These are phyloP conservation scores for Solenopsis invicta DNA, from an alignment of 1,140 invertebrate species.

Conservation along the genomic window DNA sequence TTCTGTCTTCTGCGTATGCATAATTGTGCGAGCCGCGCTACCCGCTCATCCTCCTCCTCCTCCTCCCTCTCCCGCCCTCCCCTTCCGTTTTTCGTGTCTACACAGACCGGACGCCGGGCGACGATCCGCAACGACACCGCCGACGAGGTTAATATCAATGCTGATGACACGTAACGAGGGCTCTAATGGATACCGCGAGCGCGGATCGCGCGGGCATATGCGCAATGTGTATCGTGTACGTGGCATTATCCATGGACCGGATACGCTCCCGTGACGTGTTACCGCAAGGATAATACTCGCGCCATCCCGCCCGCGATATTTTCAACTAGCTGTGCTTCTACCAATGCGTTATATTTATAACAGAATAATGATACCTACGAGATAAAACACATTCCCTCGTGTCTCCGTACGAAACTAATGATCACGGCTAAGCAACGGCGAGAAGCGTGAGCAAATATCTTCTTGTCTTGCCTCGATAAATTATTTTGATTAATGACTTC, in stretches of 20 bases:
- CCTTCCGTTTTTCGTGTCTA: constrained; percentile 57
- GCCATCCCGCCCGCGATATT: not conserved
- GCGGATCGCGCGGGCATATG: too few relatives aligned
- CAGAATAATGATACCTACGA: constrained; percentile 33
- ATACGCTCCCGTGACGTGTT: not conserved
- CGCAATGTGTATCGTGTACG: constrained; percentile 60
- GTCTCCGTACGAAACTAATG: constrained; percentile 11
- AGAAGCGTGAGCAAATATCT: constrained; percentile 11
- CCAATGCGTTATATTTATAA: constrained; percentile 19
- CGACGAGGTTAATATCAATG: constrained; percentile 74
- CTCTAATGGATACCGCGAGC: constrained; percentile 80
- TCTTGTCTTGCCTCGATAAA: constrained; percentile 17
- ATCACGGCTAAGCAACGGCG: not conserved
- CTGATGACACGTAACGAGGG: constrained; percentile 81
- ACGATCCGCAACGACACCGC: constrained; percentile 65
- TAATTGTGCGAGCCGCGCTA: constrained; percentile 82
- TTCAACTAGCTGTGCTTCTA: not conserved
- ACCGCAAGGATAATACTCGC: not conserved
- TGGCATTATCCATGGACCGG: constrained; percentile 18
- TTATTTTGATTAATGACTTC: constrained; percentile 51
- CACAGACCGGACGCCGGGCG: constrained; percentile 56
- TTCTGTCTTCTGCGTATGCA: constrained; percentile 84
- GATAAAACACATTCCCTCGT: not conserved
- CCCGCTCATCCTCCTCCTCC: not conserved
- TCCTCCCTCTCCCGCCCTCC: too few relatives aligned